These are phyloP conservation scores for Troilus luridus DNA, from an alignment of 2,888 invertebrate genomes.

Conservation along the genomic window DNA sequence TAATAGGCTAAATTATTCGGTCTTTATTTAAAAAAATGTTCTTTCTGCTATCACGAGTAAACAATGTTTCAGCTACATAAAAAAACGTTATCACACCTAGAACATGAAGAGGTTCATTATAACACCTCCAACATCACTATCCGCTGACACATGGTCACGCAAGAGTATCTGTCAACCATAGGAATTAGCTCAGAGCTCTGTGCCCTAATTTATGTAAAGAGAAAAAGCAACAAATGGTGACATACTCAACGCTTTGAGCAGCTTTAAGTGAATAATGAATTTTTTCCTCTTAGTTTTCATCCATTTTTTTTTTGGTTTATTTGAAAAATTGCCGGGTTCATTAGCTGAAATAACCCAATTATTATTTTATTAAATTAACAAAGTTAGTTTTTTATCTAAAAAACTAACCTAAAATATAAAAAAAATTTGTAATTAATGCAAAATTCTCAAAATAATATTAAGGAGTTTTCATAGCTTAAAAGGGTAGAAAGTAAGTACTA, in stretches of 20 bases:
- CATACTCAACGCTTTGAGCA: background rate
- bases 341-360: too few species aligned
- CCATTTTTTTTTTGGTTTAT: background rate
- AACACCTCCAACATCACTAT: background rate
- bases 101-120: background rate
- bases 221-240: background rate
- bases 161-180: slow-evolving; percentile 18
- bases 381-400: too few species aligned
- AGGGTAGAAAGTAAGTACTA: too few species aligned
- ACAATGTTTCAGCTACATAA: background rate
- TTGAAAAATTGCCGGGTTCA: background rate
- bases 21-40: background rate
- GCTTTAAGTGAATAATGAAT: background rate
- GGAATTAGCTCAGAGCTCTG: background rate
- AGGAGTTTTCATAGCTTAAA: too few species aligned
- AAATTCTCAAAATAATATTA: too few species aligned
- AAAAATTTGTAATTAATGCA: too few species aligned
- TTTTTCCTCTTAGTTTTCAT: background rate
- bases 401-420: too few species aligned
- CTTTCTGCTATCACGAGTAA: background rate
- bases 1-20: too few species aligned
- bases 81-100: background rate
- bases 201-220: slow-evolving; percentile 1
- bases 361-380: too few species aligned
- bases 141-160: slow-evolving; percentile 19